phyloP scores from a whole-genome alignment of 2,888 invertebrate genomes.

The Ophion obscuratus region DNA sequence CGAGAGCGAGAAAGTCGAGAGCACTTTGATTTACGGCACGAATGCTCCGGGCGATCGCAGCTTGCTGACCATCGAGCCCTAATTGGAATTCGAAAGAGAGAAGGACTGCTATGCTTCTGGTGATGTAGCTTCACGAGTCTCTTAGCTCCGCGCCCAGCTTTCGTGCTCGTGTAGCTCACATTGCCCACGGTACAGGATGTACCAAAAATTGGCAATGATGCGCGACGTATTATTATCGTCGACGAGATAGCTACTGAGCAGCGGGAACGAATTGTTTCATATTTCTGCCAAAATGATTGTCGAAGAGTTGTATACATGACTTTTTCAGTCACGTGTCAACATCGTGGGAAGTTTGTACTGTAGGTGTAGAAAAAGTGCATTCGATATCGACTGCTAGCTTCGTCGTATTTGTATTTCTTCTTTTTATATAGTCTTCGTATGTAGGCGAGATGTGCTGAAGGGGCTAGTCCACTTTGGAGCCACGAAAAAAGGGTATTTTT shows the following conservation, averaged over 20 bases:
- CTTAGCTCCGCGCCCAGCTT: conserved; percentile 51
- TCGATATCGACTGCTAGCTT: background rate
- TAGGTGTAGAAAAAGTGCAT: background rate
- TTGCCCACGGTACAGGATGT: conserved; percentile 51
- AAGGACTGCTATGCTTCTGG: conserved; percentile 56
- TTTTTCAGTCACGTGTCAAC: no score
- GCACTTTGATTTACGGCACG: conserved; percentile 69
- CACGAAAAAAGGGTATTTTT: no score
- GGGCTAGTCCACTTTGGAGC: no score
- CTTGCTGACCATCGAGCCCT: conserved; percentile 68
- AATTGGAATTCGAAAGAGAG: conserved; percentile 72
- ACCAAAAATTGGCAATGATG: conserved; percentile 50
- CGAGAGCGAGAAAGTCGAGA: conserved; percentile 63
- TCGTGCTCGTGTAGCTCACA: conserved; percentile 16
- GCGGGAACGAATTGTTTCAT: no score
- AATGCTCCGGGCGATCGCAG: conserved; percentile 67
- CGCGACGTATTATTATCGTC: no score
- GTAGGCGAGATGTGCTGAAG: no score
- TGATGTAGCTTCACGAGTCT: conserved; percentile 55
- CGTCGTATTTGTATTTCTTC: no score
- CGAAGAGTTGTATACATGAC: no score
- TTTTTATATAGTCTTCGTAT: no score
- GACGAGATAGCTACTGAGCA: no score
- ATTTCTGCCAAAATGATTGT: no score
- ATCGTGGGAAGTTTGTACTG: no score